These are phyloP conservation scores for Passer montanus DNA, from an alignment of 2,113 vertebrate species.

Conservation along the genomic window DNA sequence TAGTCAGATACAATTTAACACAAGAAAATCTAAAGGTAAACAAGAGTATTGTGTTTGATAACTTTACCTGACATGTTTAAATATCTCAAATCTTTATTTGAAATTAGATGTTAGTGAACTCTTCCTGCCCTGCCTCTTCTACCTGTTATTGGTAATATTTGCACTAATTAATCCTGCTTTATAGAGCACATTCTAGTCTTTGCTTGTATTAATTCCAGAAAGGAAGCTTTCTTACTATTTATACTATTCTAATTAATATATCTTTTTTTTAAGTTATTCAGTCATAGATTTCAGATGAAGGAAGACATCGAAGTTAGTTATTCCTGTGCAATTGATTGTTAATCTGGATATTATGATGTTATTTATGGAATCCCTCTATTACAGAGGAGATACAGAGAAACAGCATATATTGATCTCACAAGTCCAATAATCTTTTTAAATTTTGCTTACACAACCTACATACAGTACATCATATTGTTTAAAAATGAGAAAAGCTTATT, in stretches of 20 bases:
- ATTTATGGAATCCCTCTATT: neutral
- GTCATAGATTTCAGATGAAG: neutral
- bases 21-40: neutral
- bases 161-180: neutral
- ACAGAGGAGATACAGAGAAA: neutral
- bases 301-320: neutral
- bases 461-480: neutral
- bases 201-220: neutral
- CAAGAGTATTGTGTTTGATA: neutral
- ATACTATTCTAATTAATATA: neutral
- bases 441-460: neutral
- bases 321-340: neutral
- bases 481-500: neutral
- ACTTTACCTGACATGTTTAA: neutral
- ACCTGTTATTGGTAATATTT: neutral
- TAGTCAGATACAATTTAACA: neutral
- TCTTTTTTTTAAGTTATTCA: neutral
- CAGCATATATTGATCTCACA: neutral
- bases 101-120: neutral
- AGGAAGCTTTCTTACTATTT: neutral
- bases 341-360: neutral
- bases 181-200: neutral
- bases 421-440: neutral
- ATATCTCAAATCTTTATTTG: neutral
- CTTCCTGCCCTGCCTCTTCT: neutral